Base-by-base conservation (phyloP, 2,888 invertebrate genomes). In the Koerneria pararmatus region DNA sequence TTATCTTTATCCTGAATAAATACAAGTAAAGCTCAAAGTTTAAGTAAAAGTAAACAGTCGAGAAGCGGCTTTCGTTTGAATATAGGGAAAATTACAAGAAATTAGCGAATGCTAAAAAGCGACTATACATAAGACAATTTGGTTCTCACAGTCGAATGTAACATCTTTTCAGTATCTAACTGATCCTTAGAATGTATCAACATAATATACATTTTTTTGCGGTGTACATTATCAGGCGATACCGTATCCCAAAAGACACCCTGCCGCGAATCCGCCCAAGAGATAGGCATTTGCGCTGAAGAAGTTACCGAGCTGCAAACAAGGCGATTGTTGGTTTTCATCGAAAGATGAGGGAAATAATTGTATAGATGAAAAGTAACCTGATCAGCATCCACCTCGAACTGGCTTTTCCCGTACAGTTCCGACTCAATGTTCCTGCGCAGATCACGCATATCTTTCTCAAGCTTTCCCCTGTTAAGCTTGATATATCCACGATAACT, bases 401-500 rank as follows among this genome's bases (percentile, higher is more conserved):
- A 24, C 15, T 41, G 37, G 22, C 65, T 66, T 53, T 60, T 54
- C 32, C 69, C 69, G 27, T 41, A 56, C 57, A 69, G 58, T 35
- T 69, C 69, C 29, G 35, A 49, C 41, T 70, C 66, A 53, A 70
- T 66, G 35, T 53, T 66, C 19, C 59, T 19, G 34, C 58, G 49
- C 31, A 70, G n/a, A 31, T 63, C 59, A 11, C 64, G 48, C 51
- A 66, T 35, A 53, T 77, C 76, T 48, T 66, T 68, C 59, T 75
- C 72, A 35, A 77, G 49, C 61, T 69, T 71, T 29, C 37, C 56
- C 1, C 70, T 65, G 63, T 73, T 70, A 64, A 76, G 61, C 65
- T 74, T 70, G 51, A 76, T 63, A 67, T 76, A 76, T 35, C 76
- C 76, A 41, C 77, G 73, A 57, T 77, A 77, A 65, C 73, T 77